phyloP scores from a whole-genome alignment of 2,797 vertebrate genomes.

The Thripadectes ignobilis region DNA sequence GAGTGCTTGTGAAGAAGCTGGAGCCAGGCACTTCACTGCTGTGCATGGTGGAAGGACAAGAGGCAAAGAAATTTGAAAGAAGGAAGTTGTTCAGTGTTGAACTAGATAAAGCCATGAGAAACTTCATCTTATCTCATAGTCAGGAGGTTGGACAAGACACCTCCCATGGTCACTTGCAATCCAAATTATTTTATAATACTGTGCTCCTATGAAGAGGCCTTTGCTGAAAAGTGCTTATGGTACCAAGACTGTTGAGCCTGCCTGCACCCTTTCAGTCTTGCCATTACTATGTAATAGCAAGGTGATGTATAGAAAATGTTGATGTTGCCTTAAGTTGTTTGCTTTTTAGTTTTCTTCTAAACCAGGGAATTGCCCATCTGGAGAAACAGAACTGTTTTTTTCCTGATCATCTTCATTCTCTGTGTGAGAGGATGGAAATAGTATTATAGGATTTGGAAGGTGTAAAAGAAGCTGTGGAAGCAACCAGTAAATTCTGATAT shows the following conservation, averaged over 20 bases:
- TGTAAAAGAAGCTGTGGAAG: neutral
- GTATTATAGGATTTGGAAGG: neutral
- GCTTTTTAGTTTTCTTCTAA: neutral
- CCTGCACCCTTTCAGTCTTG: neutral
- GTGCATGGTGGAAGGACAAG: neutral
- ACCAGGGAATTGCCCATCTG: neutral
- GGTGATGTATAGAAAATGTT: neutral
- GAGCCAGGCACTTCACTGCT: neutral
- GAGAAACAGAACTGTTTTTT: neutral
- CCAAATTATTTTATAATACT: neutral
- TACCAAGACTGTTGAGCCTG: neutral
- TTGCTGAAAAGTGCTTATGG: neutral
- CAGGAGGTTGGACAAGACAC: neutral
- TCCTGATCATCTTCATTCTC: neutral
- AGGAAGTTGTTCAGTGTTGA: neutral
- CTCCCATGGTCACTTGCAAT: neutral
- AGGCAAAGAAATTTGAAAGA: neutral
- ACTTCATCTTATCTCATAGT: neutral
- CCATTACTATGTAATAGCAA: neutral
- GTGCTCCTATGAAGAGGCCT: neutral
- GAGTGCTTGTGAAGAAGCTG: neutral
- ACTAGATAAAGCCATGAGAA: neutral
- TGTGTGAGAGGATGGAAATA: neutral
- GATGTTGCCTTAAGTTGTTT: neutral
- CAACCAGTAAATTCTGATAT: neutral